Evolutionary conservation across 1,140 invertebrate species (phyloP).

Genomic region (Conus ventricosus): DNA sequence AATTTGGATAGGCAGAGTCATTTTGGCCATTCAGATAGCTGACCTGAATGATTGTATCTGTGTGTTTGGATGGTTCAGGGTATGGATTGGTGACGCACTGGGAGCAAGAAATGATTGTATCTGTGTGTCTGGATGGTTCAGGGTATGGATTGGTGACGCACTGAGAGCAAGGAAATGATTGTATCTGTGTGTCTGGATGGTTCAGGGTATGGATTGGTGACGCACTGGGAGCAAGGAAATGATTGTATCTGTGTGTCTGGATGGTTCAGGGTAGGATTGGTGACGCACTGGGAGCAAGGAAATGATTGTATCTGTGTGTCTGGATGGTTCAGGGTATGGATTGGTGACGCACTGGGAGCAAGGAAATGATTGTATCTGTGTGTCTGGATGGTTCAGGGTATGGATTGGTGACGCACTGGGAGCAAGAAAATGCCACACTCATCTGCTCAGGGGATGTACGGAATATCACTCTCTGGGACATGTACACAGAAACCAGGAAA

Average conservation of each 20-base stretch:
- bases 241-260: too few relatives aligned
- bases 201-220: conserved; percentile 80
- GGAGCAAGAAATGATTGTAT: conserved; percentile 81
- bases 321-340: conserved; percentile 75
- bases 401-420: conserved; percentile 86
- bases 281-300: conserved; percentile 89
- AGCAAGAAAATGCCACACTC: conserved; percentile 82
- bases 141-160: conserved; percentile 82
- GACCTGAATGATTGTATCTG: too few relatives aligned
- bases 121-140: conserved; percentile 34
- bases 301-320: too few relatives aligned
- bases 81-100: conserved; percentile 85
- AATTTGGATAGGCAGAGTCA: too few relatives aligned
- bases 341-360: conserved; percentile 87
- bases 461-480: conserved; percentile 89
- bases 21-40: too few relatives aligned
- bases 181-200: not conserved
- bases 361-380: too few relatives aligned
- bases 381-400: conserved; percentile 65
- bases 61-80: conserved; percentile 52
- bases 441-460: conserved; percentile 84
- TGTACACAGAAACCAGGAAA: conserved; percentile 85
- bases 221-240: conserved; percentile 85
- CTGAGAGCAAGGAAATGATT: conserved; percentile 80
- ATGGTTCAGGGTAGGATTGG: conserved; percentile 78